Percentiles rank a stretch among this genome's conserved stretches.
Conservation (phyloP, 1,140 invertebrate species). For the Rhysida immarginata region DNA sequence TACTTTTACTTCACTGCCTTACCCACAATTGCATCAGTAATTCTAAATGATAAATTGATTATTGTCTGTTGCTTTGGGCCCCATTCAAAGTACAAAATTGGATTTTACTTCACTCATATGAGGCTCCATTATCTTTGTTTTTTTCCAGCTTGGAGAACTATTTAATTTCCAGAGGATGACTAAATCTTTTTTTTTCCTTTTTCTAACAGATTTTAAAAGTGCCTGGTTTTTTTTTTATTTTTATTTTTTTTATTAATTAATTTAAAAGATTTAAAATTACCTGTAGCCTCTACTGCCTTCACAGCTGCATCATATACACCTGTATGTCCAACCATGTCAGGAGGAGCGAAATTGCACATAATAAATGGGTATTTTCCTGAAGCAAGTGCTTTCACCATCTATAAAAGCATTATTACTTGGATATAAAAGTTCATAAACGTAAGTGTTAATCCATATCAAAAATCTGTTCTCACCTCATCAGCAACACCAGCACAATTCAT, state of each 20-base stretch:
- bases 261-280: slow-evolving; percentile 14
- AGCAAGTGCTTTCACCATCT: slow-evolving; percentile 29
- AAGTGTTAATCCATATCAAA: neutral
- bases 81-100: no score
- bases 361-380: slow-evolving; percentile 30
- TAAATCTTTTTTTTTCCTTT: no score
- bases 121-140: no score
- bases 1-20: no score
- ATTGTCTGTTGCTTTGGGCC: no score
- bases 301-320: slow-evolving; percentile 34
- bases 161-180: no score
- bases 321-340: slow-evolving; percentile 37
- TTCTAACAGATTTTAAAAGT: no score
- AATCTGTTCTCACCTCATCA: slow-evolving; percentile 23
- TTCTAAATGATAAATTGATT: no score
- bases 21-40: no score
- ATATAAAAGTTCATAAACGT: slow-evolving; percentile 8
- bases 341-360: slow-evolving; percentile 38
- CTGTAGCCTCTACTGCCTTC: slow-evolving; percentile 31
- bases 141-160: no score
- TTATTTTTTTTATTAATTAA: neutral
- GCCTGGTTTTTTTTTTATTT: neutral
- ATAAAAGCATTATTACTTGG: slow-evolving; percentile 1
- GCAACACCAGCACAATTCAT: slow-evolving; percentile 32
- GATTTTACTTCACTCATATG: no score